These are phyloP conservation scores for Euzophera pinguis DNA, from an alignment of 2,888 invertebrate genomes.

Conservation along the genomic window DNA sequence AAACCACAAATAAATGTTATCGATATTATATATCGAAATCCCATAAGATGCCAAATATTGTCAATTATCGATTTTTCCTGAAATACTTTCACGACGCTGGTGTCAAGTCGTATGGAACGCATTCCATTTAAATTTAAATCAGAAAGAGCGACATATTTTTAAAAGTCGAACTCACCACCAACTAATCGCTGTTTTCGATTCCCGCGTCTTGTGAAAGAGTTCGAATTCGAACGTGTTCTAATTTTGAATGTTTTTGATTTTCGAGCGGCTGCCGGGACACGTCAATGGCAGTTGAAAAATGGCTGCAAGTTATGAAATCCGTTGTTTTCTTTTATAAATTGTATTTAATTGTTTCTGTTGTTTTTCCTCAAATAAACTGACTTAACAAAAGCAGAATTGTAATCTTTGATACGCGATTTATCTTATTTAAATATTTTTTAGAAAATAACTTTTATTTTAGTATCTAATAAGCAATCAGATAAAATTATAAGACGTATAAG, in stretches of 20 bases:
- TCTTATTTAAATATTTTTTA: neutral
- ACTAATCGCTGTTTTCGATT: constrained; percentile 80
- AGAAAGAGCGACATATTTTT: constrained; percentile 77
- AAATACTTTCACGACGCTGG: neutral
- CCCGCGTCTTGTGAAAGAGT: constrained; percentile 72
- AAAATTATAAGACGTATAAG: neutral
- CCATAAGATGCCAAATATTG: neutral
- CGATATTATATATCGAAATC: too few relatives aligned
- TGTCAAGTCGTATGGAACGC: constrained; percentile 36
- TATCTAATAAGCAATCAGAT: neutral
- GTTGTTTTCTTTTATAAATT: constrained; percentile 36
- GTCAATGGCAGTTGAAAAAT: constrained; percentile 60
- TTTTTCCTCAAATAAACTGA: constrained; percentile 6
- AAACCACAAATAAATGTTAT: too few relatives aligned
- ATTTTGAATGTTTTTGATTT: constrained; percentile 74
- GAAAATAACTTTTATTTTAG: neutral
- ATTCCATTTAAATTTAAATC: constrained; percentile 70
- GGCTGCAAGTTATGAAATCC: constrained; percentile 48
- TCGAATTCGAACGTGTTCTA: constrained; percentile 63
- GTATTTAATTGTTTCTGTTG: constrained; percentile 16
- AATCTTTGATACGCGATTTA: constrained; percentile 5
- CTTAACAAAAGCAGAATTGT: neutral
- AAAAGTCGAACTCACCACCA: constrained; percentile 76
- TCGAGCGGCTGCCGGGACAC: constrained; percentile 61
- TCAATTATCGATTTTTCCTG: neutral